phyloP scores from a whole-genome alignment of 1,140 invertebrate genomes.

The Babylonia areolata region DNA sequence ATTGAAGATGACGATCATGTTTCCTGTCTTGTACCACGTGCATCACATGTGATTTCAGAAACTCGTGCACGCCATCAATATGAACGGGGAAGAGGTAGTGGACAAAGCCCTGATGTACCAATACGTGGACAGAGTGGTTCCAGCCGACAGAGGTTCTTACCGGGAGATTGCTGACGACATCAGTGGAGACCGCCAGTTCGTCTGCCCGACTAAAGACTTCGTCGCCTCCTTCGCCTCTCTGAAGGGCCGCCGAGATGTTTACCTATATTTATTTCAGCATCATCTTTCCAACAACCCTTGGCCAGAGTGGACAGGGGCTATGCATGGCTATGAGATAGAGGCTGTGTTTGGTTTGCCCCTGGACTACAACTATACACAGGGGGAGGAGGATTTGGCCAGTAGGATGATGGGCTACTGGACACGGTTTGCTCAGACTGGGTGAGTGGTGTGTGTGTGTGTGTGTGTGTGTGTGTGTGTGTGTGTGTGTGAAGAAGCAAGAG shows the following conservation, averaged over 20 bases:
- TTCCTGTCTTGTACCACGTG: too few relatives aligned
- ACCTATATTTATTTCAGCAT: slow-evolving; percentile 64
- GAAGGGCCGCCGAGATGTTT: slow-evolving; percentile 37
- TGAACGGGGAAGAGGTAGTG: too few relatives aligned
- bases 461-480: slow-evolving; percentile 17
- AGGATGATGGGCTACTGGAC: slow-evolving; percentile 93
- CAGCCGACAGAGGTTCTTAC: too few relatives aligned
- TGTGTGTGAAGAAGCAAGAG: too few relatives aligned
- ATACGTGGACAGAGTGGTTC: too few relatives aligned
- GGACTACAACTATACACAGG: slow-evolving; percentile 88
- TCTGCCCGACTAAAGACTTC: too few relatives aligned
- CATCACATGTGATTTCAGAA: too few relatives aligned
- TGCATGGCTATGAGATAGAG: slow-evolving; percentile 97
- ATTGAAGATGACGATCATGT: too few relatives aligned
- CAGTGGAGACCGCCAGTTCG: too few relatives aligned
- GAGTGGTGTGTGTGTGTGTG: slow-evolving; percentile 64
- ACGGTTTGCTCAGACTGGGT: slow-evolving; percentile 96
- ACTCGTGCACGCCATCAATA: slow-evolving; percentile 54
- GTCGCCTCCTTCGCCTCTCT: too few relatives aligned
- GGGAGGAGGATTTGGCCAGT: slow-evolving; percentile 90
- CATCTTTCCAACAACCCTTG: slow-evolving; percentile 83
- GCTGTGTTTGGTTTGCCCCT: slow-evolving; percentile 91
- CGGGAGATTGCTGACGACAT: too few relatives aligned
- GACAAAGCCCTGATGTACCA: too few relatives aligned
- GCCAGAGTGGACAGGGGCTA: slow-evolving; percentile 96